Percentiles rank a stretch among this genome's conserved stretches.
phyloP scores from a whole-genome alignment of 2,888 invertebrate species.

The Drosophila macrospina region DNA sequence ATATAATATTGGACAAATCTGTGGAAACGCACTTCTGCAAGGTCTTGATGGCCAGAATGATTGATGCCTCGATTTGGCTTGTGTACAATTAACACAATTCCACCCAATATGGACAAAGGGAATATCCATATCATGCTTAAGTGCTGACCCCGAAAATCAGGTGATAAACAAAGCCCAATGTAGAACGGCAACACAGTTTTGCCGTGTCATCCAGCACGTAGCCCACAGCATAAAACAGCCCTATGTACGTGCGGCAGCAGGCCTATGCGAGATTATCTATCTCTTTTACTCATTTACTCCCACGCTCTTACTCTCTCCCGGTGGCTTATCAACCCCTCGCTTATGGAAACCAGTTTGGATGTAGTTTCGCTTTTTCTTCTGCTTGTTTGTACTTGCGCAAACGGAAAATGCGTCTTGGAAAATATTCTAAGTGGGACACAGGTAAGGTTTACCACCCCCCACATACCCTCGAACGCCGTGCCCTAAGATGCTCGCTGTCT shows the following conservation, averaged over 20 bases:
- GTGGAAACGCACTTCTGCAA: slow-evolving; percentile 27
- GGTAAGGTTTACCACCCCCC: slow-evolving; percentile 18
- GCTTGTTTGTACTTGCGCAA: slow-evolving; percentile 69
- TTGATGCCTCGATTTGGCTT: background rate
- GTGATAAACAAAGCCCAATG: slow-evolving; percentile 39
- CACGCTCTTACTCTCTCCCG: background rate
- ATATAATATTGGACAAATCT: slow-evolving; percentile 24
- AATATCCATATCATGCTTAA: slow-evolving; percentile 39
- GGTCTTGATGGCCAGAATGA: slow-evolving; percentile 8
- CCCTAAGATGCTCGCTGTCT: background rate
- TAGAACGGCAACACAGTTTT: slow-evolving; percentile 27
- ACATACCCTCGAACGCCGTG: background rate
- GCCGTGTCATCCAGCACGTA: slow-evolving; percentile 75
- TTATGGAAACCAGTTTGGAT: slow-evolving; percentile 50
- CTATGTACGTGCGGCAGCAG: slow-evolving; percentile 69
- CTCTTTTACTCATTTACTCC: slow-evolving; percentile 14
- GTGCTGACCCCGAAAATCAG: slow-evolving; percentile 56
- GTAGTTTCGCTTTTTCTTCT: slow-evolving; percentile 27
- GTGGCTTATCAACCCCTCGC: slow-evolving; percentile 50
- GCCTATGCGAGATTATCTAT: slow-evolving; percentile 19
- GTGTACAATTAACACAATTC: slow-evolving; percentile 50
- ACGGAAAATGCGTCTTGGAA: slow-evolving; percentile 67
- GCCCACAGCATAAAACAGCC: slow-evolving; percentile 41
- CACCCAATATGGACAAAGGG: background rate
- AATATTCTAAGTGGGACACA: slow-evolving; percentile 26